Base-by-base conservation (phyloP, 2,888 invertebrate genomes). In the Fragum fragum region DNA sequence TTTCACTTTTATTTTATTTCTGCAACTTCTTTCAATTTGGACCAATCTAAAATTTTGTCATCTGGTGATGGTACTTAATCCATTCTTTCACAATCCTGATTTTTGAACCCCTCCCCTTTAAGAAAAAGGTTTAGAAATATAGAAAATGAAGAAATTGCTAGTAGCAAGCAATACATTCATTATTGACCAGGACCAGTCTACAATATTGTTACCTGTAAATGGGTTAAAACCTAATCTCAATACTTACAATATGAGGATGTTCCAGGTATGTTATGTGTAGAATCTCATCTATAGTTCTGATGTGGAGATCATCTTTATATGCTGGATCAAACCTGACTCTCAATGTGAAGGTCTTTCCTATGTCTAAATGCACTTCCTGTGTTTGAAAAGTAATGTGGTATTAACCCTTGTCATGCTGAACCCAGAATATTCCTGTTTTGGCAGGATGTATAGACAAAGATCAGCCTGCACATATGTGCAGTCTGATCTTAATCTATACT, bases 231-330 rank as follows among this genome's bases (percentile, higher is more conserved):
- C 6, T 39, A 14, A 9, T 9, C 6, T 6, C n/a, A 6, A 39
- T 39, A 87, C 93, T 90, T 83, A 94, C 94, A 78, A 93, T 84
- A 75, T 94, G 94, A 28, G 94, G 94, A 85, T 94, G 94, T 85
- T 94, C 94, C 75, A 89, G 88, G 89, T 94, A 94, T 7, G 92
- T 88, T 26, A 95, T 87, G 23, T 91, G 90, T 14, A 95, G 87
- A 5, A 91, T 86, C 69, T 94, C 93, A 83, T 94, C 94, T 42
- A 93, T 90, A 5, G 90, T 91, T 5, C 94, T 88, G 61, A 92
- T 94, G 88, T 94, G 93, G n/a, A 87, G 86, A 79, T 94, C 94
- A 77, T 92, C 91, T 77, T 92, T 92, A 87, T 93, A 94, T 6
- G 91, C 90, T 0, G 94, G 94, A 79, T 95, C 93, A 92, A 94